A percentile compares a stretch with the other conserved stretches of the same genome.
Evolutionary conservation across 2,888 invertebrate genomes (phyloP).

Genomic region (Antheraea yamamai): DNA sequence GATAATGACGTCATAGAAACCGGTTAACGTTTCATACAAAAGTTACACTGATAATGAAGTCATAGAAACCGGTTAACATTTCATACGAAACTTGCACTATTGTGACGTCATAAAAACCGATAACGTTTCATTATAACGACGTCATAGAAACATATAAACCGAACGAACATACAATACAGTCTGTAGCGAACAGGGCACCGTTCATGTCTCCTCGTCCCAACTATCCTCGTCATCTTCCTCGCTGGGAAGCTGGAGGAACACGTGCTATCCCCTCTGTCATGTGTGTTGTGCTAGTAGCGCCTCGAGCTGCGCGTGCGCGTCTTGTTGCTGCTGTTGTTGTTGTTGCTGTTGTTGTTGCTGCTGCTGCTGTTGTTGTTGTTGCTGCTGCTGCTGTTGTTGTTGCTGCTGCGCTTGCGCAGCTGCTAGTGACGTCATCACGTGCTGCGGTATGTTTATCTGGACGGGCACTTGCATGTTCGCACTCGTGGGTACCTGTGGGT

Average conservation of each 20-base stretch:
- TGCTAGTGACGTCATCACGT: conserved; percentile 68
- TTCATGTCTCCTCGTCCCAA: not conserved
- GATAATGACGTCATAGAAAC: too few relatives aligned
- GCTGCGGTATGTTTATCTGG: conserved; percentile 85
- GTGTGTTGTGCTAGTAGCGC: conserved; percentile 64
- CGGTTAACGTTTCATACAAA: too few relatives aligned
- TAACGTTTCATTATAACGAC: not conserved
- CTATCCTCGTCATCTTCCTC: conserved; percentile 6
- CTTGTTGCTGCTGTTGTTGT: conserved; percentile 51
- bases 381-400: conserved; percentile 53
- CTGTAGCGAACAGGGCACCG: not conserved
- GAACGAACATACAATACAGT: not conserved
- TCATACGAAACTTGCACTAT: too few relatives aligned
- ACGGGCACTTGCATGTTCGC: conserved; percentile 83
- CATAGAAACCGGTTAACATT: too few relatives aligned
- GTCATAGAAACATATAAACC: not conserved
- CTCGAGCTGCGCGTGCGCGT: conserved; percentile 61
- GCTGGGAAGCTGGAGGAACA: not conserved
- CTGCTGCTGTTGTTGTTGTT: conserved; percentile 28
- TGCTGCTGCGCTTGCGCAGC: conserved; percentile 40
- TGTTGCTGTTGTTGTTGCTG: conserved; percentile 25
- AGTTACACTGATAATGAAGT: too few relatives aligned
- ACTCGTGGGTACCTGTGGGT: conserved; percentile 81
- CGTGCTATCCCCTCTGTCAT: conserved; percentile 47
- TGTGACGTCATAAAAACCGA: too few relatives aligned